Base-by-base conservation (phyloP, 2,888 invertebrate species). In the Busseola fusca region DNA sequence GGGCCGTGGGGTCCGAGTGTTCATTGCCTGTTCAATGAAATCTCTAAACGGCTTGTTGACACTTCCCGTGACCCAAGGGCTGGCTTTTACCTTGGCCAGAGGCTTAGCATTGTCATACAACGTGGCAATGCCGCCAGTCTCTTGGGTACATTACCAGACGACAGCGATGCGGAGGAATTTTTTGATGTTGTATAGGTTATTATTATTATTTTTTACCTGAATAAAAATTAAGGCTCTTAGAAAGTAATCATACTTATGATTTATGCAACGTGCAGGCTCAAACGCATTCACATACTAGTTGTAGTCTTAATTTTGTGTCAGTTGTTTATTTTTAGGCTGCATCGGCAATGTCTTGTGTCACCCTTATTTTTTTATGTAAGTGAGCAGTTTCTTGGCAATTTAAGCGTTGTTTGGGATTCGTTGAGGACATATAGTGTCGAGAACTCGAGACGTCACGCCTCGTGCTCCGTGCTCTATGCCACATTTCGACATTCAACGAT, bases 401-500 rank as follows among this genome's bases (percentile, higher is more conserved):
- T 68, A 62, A 62, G 56, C 34, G 54, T 21, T 50, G 54, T 80
- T 68, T 62, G 21, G 45, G 40, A 42, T 69, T 58, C n/a, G 14
- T 69, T 59, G 54, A 45, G 65, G 42, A 56, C 70, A 42, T 62
- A 52, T 52, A 56, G 56, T 54, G 62, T 56, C 25, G 34, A n/a
- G n/a, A n/a, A n/a, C n/a, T n/a, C n/a, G n/a, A 12, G 70, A 27
- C 50, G 59, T 70, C 59, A 70, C 42, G 60, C 57, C 25, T n/a
- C 52, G 42, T 45, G 58, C 63, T 69, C 25, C 50, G 64, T 57
- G 40, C 64, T 70, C 52, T 48, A 30, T 71, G 59, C 27, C 63
- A 6, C 70, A 67, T 76, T 81, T 78, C 64, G 56, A 70, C 52
- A 76, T 60, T 64, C 50, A 81, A 62, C 56, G 40, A 34, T 52